phyloP scores from a whole-genome alignment of 2,888 invertebrate genomes.

The Limnephilus lunatus region DNA sequence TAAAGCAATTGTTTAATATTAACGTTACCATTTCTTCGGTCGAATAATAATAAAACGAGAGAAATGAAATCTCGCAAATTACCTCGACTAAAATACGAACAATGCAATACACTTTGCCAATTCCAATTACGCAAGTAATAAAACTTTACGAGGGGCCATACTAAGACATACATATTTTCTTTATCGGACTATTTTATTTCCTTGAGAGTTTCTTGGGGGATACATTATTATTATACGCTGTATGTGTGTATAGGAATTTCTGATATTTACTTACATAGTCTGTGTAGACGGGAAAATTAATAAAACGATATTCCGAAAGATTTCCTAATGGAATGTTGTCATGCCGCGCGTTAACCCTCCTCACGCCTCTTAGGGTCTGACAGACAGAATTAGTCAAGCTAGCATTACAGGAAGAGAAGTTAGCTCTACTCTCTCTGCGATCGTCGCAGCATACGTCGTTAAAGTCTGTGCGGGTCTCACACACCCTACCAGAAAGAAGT shows the following conservation, averaged over 20 bases:
- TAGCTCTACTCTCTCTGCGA: too few species aligned
- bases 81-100: conserved; percentile 73
- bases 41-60: not conserved
- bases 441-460: too few species aligned
- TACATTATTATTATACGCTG: not conserved
- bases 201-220: not conserved
- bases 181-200: not conserved
- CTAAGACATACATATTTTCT: not conserved
- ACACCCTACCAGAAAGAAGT: too few species aligned
- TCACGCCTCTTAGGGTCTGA: too few species aligned
- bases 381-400: too few species aligned
- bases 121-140: conserved; percentile 18
- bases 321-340: not conserved
- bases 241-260: not conserved
- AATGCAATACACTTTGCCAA: not conserved
- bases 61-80: not conserved
- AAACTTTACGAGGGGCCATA: conserved; percentile 1
- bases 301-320: not conserved
- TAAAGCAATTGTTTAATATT: not conserved
- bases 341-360: not conserved
- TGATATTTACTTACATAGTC: not conserved
- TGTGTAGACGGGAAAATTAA: not conserved
- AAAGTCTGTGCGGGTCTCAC: too few species aligned
- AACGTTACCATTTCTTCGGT: not conserved
- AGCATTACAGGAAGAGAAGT: too few species aligned